Evolutionary conservation across 1,140 invertebrate genomes (phyloP).

Genomic region (Pseudobourletiella spinata): DNA sequence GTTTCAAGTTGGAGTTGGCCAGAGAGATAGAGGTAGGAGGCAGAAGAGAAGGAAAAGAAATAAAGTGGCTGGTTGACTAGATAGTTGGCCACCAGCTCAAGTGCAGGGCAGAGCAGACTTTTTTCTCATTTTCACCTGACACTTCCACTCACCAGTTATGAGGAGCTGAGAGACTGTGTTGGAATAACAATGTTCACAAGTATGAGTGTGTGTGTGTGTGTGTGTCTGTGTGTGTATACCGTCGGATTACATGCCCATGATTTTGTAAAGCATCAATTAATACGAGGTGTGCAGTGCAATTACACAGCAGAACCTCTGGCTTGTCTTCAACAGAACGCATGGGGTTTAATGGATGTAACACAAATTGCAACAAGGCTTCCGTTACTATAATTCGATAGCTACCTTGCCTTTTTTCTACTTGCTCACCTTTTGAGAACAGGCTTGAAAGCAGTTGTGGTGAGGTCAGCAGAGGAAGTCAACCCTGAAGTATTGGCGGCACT

Average conservation of each 20-base stretch:
- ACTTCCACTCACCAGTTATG: no score
- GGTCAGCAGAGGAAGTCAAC: slow-evolving; percentile 28
- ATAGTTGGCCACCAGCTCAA: no score
- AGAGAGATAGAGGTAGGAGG: no score
- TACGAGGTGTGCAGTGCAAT: slow-evolving; percentile 5
- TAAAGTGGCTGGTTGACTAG: no score
- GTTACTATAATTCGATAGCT: not conserved
- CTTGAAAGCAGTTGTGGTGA: slow-evolving; percentile 34
- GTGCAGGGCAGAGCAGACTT: no score
- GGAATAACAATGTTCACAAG: no score
- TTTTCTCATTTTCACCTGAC: no score
- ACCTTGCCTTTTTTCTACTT: not conserved
- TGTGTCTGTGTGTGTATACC: not conserved
- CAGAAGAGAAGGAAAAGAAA: no score
- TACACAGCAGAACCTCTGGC: not conserved
- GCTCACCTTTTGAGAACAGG: slow-evolving; percentile 37
- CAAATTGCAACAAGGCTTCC: slow-evolving; percentile 9
- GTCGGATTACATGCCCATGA: not conserved
- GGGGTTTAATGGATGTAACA: slow-evolving; percentile 8
- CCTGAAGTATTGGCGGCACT: slow-evolving; percentile 26
- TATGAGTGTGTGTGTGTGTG: no score
- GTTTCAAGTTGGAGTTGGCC: no score
- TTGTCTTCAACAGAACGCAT: not conserved
- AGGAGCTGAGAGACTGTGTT: no score
- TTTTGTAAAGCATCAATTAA: not conserved